Evolutionary conservation across 2,797 vertebrate genomes (phyloP), one percentile per base, ranked within the genome.

Genomic region (Sardinella longiceps): DNA sequence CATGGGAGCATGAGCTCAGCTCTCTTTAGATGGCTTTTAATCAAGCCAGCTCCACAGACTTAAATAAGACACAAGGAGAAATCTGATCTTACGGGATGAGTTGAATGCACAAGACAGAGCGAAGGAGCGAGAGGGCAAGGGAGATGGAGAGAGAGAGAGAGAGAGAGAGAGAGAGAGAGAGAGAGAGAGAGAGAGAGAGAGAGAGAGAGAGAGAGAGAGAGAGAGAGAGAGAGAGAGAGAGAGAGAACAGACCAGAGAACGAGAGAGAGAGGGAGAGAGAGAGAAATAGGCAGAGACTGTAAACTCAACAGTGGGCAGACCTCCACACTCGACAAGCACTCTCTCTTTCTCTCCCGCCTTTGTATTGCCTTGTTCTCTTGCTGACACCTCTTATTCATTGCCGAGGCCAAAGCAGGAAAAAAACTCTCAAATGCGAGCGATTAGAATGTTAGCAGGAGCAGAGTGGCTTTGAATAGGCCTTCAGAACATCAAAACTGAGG

Each of bases 21-120:
- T 43, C 88, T 81, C 89, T 87, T 92, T 88, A 86, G 85, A 80
- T 82, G 87, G 90, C 91, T 95, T 95, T 94, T 94, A 94, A 94
- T 94, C 91, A 91, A 87, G 84, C 81, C 37, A 80, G 84, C 87
- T 89, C 85, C 84, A 12, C 85, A 86, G 89, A 88, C 89, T 89
- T 91, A 89, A 92, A 94, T 90, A 90, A 91, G 92, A 91, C 89
- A 86, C 88, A 86, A 87, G 81, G 83, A 15, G 85, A 93, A 93
- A 94, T 90, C 85, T 85, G 92, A 94, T 91, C 87, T 86, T 85
- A 25, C 84, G 74, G 60, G 39, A 83, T 43, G 56, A 81, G 82
- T 63, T 14, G 58, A 5, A 84, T 46, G 43, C 58, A 37, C 7
- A 53, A 33, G 58, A 74, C 43, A 30, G 28, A 56, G 33, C 10